Percentiles rank a stretch among this genome's conserved stretches.
phyloP scores from a whole-genome alignment of 2,797 vertebrate genomes.

The Myiotriccus ornatus region DNA sequence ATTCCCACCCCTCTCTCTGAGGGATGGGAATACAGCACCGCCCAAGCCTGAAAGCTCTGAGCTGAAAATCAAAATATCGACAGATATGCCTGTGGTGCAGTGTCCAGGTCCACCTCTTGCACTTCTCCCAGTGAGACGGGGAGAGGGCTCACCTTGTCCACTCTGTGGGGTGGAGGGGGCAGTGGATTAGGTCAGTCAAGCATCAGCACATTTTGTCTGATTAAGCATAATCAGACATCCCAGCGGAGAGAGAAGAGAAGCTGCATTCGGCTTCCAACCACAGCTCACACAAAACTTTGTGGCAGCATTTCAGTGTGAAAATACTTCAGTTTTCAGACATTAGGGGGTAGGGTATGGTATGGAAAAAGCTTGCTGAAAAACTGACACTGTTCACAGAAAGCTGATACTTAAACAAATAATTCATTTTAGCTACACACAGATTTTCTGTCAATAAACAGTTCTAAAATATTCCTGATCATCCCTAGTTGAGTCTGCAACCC shows the following conservation, averaged over 20 bases:
- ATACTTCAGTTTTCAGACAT: slow-evolving; percentile 1
- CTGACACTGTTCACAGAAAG: background rate
- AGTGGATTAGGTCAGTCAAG: background rate
- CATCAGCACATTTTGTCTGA: background rate
- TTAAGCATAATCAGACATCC: background rate
- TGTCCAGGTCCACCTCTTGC: background rate
- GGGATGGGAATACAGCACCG: too few relatives aligned
- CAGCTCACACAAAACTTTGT: background rate
- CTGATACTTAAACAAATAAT: background rate
- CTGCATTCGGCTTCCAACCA: background rate
- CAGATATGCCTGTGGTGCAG: accelerated
- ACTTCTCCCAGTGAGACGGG: background rate
- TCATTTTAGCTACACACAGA: background rate
- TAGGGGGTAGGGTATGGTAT: background rate
- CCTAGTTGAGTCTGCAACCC: background rate
- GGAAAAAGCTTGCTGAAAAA: background rate
- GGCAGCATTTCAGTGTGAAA: background rate
- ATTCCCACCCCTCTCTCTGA: background rate
- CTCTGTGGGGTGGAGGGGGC: background rate
- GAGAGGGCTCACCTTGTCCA: background rate
- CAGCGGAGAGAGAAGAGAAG: background rate
- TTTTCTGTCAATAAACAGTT: slow-evolving; percentile 42
- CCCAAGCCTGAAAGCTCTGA: background rate
- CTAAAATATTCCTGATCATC: background rate
- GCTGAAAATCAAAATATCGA: background rate